A percentile compares a stretch with the other conserved stretches of the same genome.
Evolutionary conservation across 2,113 vertebrate species (phyloP).

Genomic region (Rousettus leschenaultii): DNA sequence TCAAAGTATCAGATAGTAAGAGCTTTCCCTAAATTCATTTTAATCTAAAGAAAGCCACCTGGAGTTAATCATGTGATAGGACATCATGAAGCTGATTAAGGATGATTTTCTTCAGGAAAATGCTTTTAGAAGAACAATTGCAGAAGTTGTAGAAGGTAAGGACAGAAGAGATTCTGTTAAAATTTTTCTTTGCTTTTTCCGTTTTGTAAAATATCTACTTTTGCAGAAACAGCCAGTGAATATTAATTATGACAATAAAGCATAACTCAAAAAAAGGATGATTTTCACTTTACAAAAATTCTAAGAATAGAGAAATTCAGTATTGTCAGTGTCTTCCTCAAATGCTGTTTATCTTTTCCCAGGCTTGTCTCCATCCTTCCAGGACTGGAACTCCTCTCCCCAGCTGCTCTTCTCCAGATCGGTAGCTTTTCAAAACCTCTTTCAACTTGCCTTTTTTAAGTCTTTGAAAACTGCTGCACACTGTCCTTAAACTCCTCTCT

Average conservation of each 20-base stretch:
- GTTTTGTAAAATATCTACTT: neutral
- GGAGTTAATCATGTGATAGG: neutral
- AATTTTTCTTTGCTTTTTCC: neutral
- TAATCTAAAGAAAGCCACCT: conserved; percentile 26
- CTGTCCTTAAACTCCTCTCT: neutral
- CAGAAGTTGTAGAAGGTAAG: neutral
- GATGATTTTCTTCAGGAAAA: neutral
- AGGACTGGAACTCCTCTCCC: neutral
- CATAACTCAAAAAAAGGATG: neutral
- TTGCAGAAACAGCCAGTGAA: neutral
- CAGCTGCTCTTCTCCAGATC: neutral
- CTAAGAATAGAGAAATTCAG: neutral
- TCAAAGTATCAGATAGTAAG: neutral
- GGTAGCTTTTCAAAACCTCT: neutral
- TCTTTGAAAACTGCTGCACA: neutral
- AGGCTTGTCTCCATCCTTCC: neutral
- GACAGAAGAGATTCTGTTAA: neutral
- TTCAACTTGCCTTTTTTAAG: neutral
- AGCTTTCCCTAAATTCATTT: neutral
- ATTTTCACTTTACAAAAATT: neutral
- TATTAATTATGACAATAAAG: neutral
- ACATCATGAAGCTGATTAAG: neutral
- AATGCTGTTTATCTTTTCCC: neutral
- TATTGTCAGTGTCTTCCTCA: neutral
- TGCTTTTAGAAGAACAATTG: neutral